Conservation (phyloP, 2,888 invertebrate genomes). For the Bugulina stolonifera region DNA sequence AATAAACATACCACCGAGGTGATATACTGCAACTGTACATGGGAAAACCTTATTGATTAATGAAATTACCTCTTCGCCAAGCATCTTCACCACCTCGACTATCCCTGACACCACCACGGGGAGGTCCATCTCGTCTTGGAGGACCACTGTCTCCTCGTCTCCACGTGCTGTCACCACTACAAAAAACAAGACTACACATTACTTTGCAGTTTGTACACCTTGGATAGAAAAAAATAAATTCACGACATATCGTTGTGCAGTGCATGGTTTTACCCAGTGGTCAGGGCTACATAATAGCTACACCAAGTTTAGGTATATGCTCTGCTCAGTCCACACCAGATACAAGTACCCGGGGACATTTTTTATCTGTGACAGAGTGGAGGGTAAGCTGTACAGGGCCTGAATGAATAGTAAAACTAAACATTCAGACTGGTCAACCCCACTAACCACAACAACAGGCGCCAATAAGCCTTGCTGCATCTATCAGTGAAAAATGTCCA, state of each 20-base stretch:
- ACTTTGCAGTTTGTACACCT: background rate
- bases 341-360: conserved; percentile 16
- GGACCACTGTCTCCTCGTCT: conserved; percentile 27
- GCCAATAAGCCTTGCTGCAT: conserved; percentile 23
- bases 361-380: conserved; percentile 5
- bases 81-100: background rate
- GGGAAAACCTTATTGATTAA: no score
- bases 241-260: background rate
- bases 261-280: conserved; percentile 23
- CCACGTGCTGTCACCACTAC: background rate
- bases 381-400: conserved; percentile 8
- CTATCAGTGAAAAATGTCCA: no score
- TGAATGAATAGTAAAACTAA: background rate
- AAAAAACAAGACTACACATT: background rate
- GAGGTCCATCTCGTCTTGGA: conserved; percentile 28
- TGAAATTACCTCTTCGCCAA: conserved; percentile 1
- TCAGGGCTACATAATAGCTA: conserved; percentile 20
- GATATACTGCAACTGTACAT: no score
- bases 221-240: background rate
- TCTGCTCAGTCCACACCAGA: conserved; percentile 25
- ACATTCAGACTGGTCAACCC: background rate
- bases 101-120: conserved; percentile 27
- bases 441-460: conserved; percentile 19
- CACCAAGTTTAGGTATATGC: conserved; percentile 25
- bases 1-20: no score